Evolutionary conservation across 2,113 vertebrate species (phyloP).

Genomic region (Oreochromis spilurus): DNA sequence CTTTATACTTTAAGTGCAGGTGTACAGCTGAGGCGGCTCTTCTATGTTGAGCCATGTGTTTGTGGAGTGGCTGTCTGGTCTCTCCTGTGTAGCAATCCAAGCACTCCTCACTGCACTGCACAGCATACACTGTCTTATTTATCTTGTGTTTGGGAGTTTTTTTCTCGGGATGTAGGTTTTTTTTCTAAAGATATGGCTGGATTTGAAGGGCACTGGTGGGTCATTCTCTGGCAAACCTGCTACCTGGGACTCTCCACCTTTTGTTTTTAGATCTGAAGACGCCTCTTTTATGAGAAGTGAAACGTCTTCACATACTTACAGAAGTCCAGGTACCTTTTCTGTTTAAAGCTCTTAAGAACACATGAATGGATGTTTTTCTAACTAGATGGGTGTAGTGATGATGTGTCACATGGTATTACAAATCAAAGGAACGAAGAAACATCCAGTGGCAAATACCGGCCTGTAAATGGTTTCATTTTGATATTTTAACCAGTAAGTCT

Average conservation of each 20-base stretch:
- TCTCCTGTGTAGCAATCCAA: background rate
- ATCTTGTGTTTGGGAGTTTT: background rate
- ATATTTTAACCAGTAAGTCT: background rate
- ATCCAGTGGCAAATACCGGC: background rate
- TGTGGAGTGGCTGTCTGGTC: background rate
- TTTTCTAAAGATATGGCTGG: background rate
- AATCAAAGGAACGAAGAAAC: background rate
- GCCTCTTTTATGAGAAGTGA: background rate
- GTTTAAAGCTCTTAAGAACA: background rate
- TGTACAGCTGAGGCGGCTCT: background rate
- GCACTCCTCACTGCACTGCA: background rate
- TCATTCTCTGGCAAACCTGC: background rate
- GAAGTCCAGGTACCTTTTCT: background rate
- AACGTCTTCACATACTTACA: background rate
- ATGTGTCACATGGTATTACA: background rate
- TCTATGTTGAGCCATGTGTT: background rate
- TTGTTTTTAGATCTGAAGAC: background rate
- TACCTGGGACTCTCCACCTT: background rate
- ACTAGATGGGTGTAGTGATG: background rate
- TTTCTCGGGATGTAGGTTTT: background rate
- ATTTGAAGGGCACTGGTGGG: background rate
- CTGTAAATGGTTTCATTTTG: background rate
- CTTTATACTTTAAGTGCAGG: background rate
- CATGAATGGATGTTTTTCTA: no score
- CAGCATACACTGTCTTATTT: background rate